Evolutionary conservation across 2,113 vertebrate species (phyloP).

Genomic region (Noturus placidus): DNA sequence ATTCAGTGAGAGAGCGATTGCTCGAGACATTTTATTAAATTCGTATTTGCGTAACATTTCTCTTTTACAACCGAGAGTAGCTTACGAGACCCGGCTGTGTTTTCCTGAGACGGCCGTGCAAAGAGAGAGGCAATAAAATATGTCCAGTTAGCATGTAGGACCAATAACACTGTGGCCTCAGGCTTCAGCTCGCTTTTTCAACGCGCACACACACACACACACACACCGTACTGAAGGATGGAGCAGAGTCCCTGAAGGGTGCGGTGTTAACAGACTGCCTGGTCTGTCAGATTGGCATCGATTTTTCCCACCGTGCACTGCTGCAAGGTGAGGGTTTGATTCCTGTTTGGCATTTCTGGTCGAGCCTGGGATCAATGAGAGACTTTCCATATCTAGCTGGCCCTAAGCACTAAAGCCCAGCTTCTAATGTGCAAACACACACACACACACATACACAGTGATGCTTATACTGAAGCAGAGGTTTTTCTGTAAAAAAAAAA

Average conservation of each 20-base stretch:
- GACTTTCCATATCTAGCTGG: conserved; percentile 40
- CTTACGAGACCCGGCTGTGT: background rate
- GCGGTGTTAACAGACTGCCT: conserved; percentile 48
- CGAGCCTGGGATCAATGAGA: conserved; percentile 43
- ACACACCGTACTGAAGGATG: conserved; percentile 4
- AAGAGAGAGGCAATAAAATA: conserved; percentile 16
- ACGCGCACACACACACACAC: background rate
- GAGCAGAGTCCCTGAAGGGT: conserved; percentile 38
- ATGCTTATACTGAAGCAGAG: background rate
- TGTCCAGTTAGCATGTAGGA: conserved; percentile 30
- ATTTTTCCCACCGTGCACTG: conserved; percentile 50
- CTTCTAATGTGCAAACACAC: conserved; percentile 2
- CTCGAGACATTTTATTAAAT: conserved; percentile 4
- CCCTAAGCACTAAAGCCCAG: conserved; percentile 41
- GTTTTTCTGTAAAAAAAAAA: conserved; percentile 19
- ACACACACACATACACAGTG: background rate
- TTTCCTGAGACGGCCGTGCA: background rate
- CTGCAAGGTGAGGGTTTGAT: conserved; percentile 48
- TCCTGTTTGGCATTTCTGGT: conserved; percentile 52
- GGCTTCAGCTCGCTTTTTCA: background rate
- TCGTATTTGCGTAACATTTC: background rate
- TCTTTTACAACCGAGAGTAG: background rate
- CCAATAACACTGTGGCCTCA: conserved; percentile 25
- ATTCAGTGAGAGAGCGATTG: background rate
- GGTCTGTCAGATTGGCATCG: conserved; percentile 52